Conservation (phyloP, 64 coral and sea anemone species). For the Actinia tenebrosa region DNA sequence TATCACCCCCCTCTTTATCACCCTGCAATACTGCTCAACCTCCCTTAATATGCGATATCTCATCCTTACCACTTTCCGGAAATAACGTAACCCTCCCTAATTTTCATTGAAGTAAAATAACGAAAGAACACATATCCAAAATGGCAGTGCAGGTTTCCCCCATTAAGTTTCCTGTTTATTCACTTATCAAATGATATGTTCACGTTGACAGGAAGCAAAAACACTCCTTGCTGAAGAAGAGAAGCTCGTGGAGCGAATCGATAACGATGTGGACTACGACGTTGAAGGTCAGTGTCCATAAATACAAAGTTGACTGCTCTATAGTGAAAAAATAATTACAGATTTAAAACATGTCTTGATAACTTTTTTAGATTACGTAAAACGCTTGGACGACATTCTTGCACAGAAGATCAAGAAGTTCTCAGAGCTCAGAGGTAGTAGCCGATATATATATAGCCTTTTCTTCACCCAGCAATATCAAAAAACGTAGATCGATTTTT, state of each 20-base stretch:
- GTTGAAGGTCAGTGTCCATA: slow-evolving; percentile 49
- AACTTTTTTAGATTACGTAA: slow-evolving; percentile 69
- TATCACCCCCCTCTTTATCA: too few species aligned
- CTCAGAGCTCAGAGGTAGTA: slow-evolving; percentile 80
- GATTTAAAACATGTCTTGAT: neutral
- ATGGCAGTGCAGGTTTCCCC: too few species aligned
- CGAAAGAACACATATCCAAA: too few species aligned
- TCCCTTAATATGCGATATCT: too few species aligned
- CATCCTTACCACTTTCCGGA: too few species aligned
- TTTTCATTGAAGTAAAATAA: too few species aligned
- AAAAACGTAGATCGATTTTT: too few species aligned
- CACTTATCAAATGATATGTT: neutral
- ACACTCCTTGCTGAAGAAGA: slow-evolving; percentile 78
- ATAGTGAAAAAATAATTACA: too few species aligned
- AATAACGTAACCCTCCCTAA: too few species aligned
- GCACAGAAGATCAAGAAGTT: slow-evolving; percentile 91
- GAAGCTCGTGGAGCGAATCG: slow-evolving; percentile 69
- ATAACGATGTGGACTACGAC: slow-evolving; percentile 83
- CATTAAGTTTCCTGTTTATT: too few species aligned
- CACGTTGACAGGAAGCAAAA: slow-evolving; percentile 54
- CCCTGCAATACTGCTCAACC: too few species aligned
- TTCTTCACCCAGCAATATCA: too few species aligned
- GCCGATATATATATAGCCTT: neutral
- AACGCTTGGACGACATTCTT: slow-evolving; percentile 82
- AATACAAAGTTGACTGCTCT: neutral